Evolutionary conservation across 2,797 vertebrate genomes (phyloP).

Genomic region (Brachyalestes nurse): DNA sequence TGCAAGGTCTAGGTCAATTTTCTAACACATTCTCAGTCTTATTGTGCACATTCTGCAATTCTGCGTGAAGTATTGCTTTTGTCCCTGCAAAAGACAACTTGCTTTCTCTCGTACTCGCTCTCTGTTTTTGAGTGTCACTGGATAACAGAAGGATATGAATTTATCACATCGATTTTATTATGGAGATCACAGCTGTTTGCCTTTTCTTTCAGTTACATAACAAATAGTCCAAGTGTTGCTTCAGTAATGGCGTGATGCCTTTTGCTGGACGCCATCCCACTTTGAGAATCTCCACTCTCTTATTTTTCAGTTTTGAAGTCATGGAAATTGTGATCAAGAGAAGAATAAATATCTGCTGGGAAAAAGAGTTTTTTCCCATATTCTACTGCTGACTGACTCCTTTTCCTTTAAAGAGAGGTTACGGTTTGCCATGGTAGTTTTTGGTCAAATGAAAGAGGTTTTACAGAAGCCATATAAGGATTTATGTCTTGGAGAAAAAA

Average conservation of each 20-base stretch:
- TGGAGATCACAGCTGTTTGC: constrained; percentile 5
- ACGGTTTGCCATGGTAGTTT: constrained; percentile 51
- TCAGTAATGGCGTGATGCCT: background rate
- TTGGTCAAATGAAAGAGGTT: constrained; percentile 62
- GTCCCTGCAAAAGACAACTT: constrained; percentile 33
- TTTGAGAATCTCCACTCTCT: constrained; percentile 4
- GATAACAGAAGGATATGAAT: constrained; percentile 17
- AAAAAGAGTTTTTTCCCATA: constrained; percentile 2
- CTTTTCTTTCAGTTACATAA: constrained; percentile 29
- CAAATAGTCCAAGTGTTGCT: constrained; percentile 14
- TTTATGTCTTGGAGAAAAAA: constrained; percentile 22
- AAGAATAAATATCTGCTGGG: constrained; percentile 29
- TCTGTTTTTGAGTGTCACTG: constrained; percentile 16
- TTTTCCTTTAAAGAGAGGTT: constrained; percentile 55
- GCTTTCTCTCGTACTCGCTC: background rate
- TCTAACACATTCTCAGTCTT: background rate
- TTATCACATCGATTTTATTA: constrained; percentile 31
- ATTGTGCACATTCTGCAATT: constrained; percentile 12
- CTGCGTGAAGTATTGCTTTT: constrained; percentile 27
- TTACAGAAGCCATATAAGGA: constrained; percentile 59
- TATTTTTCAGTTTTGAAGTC: constrained; percentile 11
- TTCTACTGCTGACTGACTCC: constrained; percentile 20
- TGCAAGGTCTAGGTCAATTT: background rate
- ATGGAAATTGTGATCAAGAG: constrained; percentile 31
- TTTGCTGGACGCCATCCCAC: constrained; percentile 2